A percentile compares a stretch with the other conserved stretches of the same genome.
Conservation (phyloP, 2,888 invertebrate genomes). For the Pelosia muscerda region DNA sequence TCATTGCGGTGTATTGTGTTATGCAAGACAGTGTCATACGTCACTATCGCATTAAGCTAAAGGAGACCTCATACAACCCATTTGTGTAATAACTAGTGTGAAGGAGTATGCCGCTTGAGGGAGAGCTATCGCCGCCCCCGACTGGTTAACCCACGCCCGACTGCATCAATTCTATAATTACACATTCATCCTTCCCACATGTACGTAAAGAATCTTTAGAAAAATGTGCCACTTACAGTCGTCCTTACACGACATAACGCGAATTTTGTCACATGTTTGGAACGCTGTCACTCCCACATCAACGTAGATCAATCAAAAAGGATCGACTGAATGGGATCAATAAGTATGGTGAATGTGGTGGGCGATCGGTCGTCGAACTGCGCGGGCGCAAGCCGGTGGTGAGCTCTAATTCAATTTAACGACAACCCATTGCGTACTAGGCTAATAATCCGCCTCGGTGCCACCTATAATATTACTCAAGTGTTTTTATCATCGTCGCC, state of each 20-base stretch:
- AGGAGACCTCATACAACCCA: constrained; percentile 41
- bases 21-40: constrained; percentile 41
- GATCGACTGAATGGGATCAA: constrained; percentile 83
- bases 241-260: constrained; percentile 21
- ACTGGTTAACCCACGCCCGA: constrained; percentile 56
- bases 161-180: constrained; percentile 53
- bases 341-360: constrained; percentile 78
- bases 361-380: constrained; percentile 86
- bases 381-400: constrained; percentile 82
- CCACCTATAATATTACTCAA: constrained; percentile 67
- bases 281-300: constrained; percentile 75
- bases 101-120: constrained; percentile 47
- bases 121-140: constrained; percentile 60
- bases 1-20: constrained; percentile 48
- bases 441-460: constrained; percentile 64
- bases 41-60: constrained; percentile 30
- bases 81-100: constrained; percentile 43
- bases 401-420: constrained; percentile 84
- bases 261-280: constrained; percentile 55
- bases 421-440: constrained; percentile 77
- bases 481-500: constrained; percentile 59
- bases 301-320: constrained; percentile 80
- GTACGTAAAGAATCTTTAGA: constrained; percentile 50
- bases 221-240: constrained; percentile 42
- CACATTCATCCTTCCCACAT: constrained; percentile 62